Conservation (phyloP, 2,888 invertebrate species). For the Clepsis dumicolana region DNA sequence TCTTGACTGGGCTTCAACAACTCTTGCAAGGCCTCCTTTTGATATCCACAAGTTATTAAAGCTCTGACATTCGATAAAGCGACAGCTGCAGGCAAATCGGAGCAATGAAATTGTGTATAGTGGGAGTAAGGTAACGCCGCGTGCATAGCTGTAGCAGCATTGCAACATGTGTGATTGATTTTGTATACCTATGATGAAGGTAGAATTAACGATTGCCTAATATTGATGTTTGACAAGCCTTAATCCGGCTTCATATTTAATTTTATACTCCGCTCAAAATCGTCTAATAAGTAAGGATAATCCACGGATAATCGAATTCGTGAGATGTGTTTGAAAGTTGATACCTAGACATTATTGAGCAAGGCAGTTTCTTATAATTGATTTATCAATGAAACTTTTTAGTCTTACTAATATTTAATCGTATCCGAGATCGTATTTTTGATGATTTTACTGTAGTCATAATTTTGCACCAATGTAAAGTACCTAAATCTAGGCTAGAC, state of each 20-base stretch:
- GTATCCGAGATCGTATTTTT: constrained; percentile 27
- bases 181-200: not conserved
- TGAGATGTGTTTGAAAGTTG: not conserved
- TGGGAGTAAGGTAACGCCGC: not conserved
- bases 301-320: not conserved
- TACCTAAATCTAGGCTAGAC: not conserved
- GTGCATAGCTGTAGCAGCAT: not conserved
- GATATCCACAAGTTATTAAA: not conserved
- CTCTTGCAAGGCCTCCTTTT: not conserved
- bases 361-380: constrained; percentile 6
- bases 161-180: not conserved
- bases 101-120: not conserved
- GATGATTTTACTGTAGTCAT: constrained; percentile 30
- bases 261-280: not conserved
- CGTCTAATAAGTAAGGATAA: not conserved
- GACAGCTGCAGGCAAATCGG: not conserved
- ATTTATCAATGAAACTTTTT: constrained; percentile 15
- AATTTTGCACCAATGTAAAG: not conserved
- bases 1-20: not conserved
- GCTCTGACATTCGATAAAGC: not conserved
- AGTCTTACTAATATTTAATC: not conserved
- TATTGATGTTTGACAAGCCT: not conserved
- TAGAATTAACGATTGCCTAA: not conserved
- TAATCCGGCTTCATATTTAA: not conserved
- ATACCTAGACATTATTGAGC: not conserved